Base-by-base conservation (phyloP, 1,140 invertebrate genomes). In the Oncopodura yosiiana region DNA sequence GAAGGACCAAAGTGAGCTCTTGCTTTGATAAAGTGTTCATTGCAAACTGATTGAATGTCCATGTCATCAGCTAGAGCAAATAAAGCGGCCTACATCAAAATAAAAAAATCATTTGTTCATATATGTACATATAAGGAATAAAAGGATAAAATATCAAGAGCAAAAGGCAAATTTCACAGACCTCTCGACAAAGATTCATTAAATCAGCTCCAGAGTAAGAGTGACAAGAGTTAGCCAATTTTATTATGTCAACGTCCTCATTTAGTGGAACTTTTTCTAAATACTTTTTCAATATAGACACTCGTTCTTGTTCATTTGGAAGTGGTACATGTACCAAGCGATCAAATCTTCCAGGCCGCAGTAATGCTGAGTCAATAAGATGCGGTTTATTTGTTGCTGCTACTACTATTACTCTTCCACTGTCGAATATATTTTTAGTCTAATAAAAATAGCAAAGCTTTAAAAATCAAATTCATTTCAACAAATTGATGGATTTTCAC, bases 121-220 rank as follows among this genome's bases (percentile, higher is more conserved):
- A 9, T 6, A 44, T 23, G 21, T 44, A 26, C 18, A 44, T 44
- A 27, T 5, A 4, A 9, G 24, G 3, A 12, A 3, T 11, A 36
- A 32, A 49, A 49, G 36, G 11, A 32, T 18, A 16, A 4, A 27
- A 19, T n/a, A 49, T 9, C 16, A 27, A 30, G 6, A 6, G 5
- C 6, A 30, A 49, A 30, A 34, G 8, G 19, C 3, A 9, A 18
- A 34, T 3, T 9, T 16, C 4, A 9, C 63, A 64, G 65, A 78
- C 78, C 69, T 85, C 82, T 56, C 79, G 77, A 64, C 82, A 84
- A 0, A 87, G 65, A 64, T 78, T 79, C 52, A 81, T 74, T 36
- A 87, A 66, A 68, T 91, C 87, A 16, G 87, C 87, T 19, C 87
- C 87, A 3, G 86, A 87, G 68, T 78, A 87, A 18, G 72, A 69